Evolutionary conservation across 1,140 invertebrate species (phyloP).

Genomic region (Achatina immaculata): DNA sequence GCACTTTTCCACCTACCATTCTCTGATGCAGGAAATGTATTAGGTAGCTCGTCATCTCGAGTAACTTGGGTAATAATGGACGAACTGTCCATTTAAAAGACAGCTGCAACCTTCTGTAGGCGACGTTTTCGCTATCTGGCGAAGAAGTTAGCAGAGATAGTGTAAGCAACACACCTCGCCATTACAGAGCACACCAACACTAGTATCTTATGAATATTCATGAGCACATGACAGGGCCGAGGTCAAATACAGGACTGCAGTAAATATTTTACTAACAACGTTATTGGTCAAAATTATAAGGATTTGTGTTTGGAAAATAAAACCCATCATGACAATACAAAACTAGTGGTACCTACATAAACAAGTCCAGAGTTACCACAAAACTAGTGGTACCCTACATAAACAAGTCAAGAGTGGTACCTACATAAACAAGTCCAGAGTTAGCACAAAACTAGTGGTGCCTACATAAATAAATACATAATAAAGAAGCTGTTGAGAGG

Average conservation of each 20-base stretch:
- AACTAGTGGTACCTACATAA: no score
- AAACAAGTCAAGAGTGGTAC: no score
- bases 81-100: conserved; percentile 93
- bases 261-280: no score
- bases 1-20: conserved; percentile 82
- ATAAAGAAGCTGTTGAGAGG: no score
- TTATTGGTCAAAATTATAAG: no score
- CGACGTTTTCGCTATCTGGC: conserved; percentile 58
- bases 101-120: conserved; percentile 54
- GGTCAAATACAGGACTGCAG: conserved; percentile 42
- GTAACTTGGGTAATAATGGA: conserved; percentile 98
- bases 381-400: no score
- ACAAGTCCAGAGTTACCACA: no score
- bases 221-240: conserved; percentile 40
- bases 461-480: no score
- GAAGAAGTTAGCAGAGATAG: conserved; percentile 47
- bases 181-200: conserved; percentile 47
- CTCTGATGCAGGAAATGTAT: conserved; percentile 86
- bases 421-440: no score
- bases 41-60: conserved; percentile 94
- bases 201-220: conserved; percentile 59
- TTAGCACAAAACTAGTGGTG: no score
- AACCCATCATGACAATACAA: no score
- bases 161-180: conserved; percentile 50
- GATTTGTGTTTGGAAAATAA: no score